Base-by-base conservation (phyloP, 2,113 vertebrate genomes). In the Phyllopteryx taeniolatus region DNA sequence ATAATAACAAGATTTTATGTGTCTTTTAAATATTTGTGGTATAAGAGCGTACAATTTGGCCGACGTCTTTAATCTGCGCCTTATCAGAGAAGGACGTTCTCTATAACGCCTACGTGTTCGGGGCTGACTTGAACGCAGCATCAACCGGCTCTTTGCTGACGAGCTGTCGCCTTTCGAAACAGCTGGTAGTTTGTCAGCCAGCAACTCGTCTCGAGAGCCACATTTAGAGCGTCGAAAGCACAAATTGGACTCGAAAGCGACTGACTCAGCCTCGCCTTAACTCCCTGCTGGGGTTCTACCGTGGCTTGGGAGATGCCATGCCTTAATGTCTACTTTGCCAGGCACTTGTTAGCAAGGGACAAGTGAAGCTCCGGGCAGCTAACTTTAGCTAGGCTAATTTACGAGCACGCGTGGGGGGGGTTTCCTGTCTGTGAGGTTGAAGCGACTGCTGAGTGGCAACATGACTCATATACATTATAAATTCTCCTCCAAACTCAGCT, bases 381-480 rank as follows among this genome's bases (percentile, higher is more conserved):
- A 86, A 80, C 78, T 17, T 7, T 64, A 35, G 85, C 79, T 84
- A 47, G 75, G 78, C 81, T 79, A 68, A 83, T 79, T 83, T 77
- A 46, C 68, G 57, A 80, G 69, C 62, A 80, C 56, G 51, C 33
- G 8, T 8, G 49, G 20, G 27, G 60, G 73, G 8, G 46, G 39
- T 27, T 68, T 49, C 53, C 27, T 49, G 65, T 12, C 39, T 49
- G 2, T 20, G 31, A 17, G 49, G 5, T 54, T 54, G 27, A 43
- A 22, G 12, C 43, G 64, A 33, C 67, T 72, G 51, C n/a, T 67
- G 74, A 0, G 19, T 44, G 22, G 66, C 76, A 88, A 12, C 70
- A 99, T 99, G 98, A 94, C 96, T 87, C 96, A 96, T 89, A 92
- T 99, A 71, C 98, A 98, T 80, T 99, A 99, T 86, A 98, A 99